Evolutionary conservation across 2,888 invertebrate genomes (phyloP).

Genomic region (Parnassius smintheus): DNA sequence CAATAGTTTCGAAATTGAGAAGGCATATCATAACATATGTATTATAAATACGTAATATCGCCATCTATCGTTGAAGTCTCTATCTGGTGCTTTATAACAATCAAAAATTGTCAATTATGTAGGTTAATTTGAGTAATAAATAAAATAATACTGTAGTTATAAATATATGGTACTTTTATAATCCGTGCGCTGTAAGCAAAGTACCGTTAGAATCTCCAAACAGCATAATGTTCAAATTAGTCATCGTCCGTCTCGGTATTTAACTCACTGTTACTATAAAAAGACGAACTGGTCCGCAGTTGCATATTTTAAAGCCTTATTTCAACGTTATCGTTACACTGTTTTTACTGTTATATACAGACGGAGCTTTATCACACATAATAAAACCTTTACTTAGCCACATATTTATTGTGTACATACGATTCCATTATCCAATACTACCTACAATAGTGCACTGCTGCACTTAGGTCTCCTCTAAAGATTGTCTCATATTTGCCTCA

Average conservation of each 20-base stretch:
- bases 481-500: no score
- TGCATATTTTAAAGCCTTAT: conserved; percentile 20
- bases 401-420: no score
- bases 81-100: not conserved
- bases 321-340: conserved; percentile 2
- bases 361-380: no score
- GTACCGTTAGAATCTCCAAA: conserved; percentile 65
- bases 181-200: conserved; percentile 39
- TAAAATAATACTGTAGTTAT: conserved; percentile 32
- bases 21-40: no score
- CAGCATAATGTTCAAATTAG: conserved; percentile 58
- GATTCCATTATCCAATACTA: no score
- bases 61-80: no score
- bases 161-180: conserved; percentile 55
- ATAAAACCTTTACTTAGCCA: no score
- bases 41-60: no score
- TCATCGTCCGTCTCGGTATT: conserved; percentile 60
- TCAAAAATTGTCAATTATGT: not conserved
- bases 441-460: no score
- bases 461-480: no score
- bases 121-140: not conserved
- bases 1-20: no score
- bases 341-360: no score
- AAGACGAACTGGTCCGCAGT: conserved; percentile 29
- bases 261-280: conserved; percentile 34